Base-by-base conservation (phyloP, 2,888 invertebrate species). In the Camponotus fellah region DNA sequence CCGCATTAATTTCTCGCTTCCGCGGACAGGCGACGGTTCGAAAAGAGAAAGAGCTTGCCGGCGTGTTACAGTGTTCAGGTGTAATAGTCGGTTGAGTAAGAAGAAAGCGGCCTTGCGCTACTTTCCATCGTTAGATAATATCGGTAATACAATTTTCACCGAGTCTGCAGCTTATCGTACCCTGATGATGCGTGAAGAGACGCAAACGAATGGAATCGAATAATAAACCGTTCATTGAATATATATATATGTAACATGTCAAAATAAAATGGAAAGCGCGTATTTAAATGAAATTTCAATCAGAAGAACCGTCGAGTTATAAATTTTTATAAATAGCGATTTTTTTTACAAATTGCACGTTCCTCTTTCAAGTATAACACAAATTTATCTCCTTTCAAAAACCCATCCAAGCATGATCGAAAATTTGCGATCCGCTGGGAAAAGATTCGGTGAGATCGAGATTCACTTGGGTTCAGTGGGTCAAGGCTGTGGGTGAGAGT, bases 101-200 rank as follows among this genome's bases (percentile, higher is more conserved):
- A 93, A 93, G 93, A 93, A 93, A 93, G 93, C 93, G 93, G 89
- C 93, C 93, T 93, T 93, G 93, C 92, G 92, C 93, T 90, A 93
- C 93, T 93, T 93, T 93, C 93, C 89, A 91, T 91, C 93, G 91
- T 93, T 93, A 92, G 93, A 93, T 93, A 93, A 93, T 92, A 91
- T 93, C 91, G 90, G 92, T 92, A 93, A 93, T 92, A 92, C 91
- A 89, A 92, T 92, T 92, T 92, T 91, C 91, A 90, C 89, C 83
- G 85, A 53, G 62, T 49, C 84, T 72, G 40, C 62, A 62, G 62
- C 74, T 74, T 53, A 37, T 62, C 43, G 37, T 64, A 66, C 65
- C 68, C 76, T 53, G 65, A 37, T 62, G 34, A 32, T 34, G 21
- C 64, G 64, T 71, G 14, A 53, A 53, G 60, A 74, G 37, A 60